Conservation (phyloP, 35 echinoderm and acorn worm genomes). For the Apostichopus californicus region DNA sequence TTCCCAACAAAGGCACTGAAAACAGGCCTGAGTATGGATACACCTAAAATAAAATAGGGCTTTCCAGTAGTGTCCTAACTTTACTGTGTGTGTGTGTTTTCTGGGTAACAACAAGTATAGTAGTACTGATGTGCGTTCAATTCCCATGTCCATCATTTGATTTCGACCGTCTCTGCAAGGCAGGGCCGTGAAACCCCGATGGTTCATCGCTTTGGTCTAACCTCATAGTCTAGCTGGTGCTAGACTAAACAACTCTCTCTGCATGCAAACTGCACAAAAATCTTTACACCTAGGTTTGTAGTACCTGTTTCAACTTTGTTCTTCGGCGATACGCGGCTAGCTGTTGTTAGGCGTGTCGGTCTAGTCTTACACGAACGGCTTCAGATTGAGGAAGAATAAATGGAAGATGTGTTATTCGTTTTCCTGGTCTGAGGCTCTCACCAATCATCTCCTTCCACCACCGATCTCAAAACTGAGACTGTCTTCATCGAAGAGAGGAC, state of each 20-base stretch:
- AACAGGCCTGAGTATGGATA: background rate
- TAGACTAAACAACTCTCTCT: too few species aligned
- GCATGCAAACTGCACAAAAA: too few species aligned
- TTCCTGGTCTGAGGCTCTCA: background rate
- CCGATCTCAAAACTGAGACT: background rate
- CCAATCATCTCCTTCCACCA: background rate
- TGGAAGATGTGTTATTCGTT: background rate
- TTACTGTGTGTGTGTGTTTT: background rate
- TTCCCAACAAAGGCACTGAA: slow-evolving; percentile 3
- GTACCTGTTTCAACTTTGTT: too few species aligned
- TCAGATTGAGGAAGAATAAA: background rate
- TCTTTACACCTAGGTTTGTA: too few species aligned
- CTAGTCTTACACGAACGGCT: too few species aligned
- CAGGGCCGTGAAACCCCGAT: too few species aligned
- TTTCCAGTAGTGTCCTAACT: background rate
- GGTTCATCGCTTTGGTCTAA: too few species aligned
- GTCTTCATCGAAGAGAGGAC: background rate
- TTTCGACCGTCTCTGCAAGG: too few species aligned
- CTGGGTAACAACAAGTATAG: background rate
- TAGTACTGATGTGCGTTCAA: background rate
- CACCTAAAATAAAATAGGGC: background rate
- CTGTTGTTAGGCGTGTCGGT: too few species aligned
- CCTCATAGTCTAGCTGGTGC: too few species aligned
- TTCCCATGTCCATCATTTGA: too few species aligned
- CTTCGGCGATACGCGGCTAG: too few species aligned